Conservation (phyloP, 2,113 vertebrate genomes). For the Nettapus auritus region DNA sequence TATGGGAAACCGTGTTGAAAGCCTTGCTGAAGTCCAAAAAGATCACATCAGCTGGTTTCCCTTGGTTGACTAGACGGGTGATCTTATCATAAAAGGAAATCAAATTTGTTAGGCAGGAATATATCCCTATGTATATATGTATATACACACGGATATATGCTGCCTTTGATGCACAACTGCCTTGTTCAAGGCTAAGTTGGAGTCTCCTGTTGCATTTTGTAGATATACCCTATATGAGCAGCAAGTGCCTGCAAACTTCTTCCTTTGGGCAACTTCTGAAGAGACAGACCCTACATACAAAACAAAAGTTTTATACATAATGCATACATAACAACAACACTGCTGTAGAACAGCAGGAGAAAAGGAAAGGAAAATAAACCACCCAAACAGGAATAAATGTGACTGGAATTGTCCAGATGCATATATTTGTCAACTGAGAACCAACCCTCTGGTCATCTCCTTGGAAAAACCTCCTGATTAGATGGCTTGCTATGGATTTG, state of each 20-base stretch:
- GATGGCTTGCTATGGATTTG: constrained; percentile 27
- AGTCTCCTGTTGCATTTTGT: background rate
- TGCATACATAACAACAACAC: fast-evolving
- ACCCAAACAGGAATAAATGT: background rate
- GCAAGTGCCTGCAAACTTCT: background rate
- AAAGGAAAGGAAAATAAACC: background rate
- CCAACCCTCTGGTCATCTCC: background rate
- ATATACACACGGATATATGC: too few relatives aligned
- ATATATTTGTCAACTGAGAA: background rate
- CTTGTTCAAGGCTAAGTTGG: background rate
- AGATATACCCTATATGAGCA: background rate
- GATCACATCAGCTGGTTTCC: too few relatives aligned
- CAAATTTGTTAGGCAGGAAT: too few relatives aligned
- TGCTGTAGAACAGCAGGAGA: background rate
- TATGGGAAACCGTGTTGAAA: too few relatives aligned
- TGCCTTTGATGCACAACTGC: background rate
- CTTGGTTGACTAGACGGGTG: too few relatives aligned
- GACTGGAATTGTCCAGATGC: background rate
- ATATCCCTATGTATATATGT: background rate
- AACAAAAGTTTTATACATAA: background rate
- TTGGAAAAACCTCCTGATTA: background rate
- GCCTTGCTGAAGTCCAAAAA: too few relatives aligned
- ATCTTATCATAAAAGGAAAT: too few relatives aligned
- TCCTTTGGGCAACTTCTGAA: background rate
- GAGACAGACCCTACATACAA: background rate